phyloP scores from a whole-genome alignment of 2,797 vertebrate genomes.

The Gila robusta region DNA sequence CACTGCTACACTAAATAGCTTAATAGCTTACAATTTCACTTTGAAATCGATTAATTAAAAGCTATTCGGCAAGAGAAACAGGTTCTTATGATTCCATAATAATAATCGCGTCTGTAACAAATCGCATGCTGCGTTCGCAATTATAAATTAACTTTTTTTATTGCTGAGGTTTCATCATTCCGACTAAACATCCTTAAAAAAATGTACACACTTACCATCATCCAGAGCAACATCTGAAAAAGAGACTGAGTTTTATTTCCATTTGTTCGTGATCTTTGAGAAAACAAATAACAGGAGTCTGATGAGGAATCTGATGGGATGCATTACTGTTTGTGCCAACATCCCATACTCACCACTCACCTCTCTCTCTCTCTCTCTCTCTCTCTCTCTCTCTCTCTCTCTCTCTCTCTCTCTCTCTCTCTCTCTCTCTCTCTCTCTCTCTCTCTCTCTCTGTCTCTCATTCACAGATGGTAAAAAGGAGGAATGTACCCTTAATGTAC shows the following conservation, averaged over 20 bases:
- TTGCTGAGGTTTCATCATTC: neutral
- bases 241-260: neutral
- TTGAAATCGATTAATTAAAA: neutral
- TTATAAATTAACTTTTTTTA: neutral
- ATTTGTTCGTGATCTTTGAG: neutral
- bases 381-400: neutral
- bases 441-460: too few species aligned
- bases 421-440: neutral
- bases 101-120: neutral
- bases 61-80: neutral
- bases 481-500: neutral
- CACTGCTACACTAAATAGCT: neutral
- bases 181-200: neutral
- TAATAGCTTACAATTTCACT: neutral
- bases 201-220: constrained; percentile 23
- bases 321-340: neutral
- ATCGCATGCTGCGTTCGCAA: neutral
- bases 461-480: neutral
- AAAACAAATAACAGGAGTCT: neutral
- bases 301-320: neutral
- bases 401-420: neutral
- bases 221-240: neutral
- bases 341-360: neutral
- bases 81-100: neutral
- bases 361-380: neutral